phyloP scores from a whole-genome alignment of 37 sponge, comb jelly and placozoan species.

The Theonella swinhoei region DNA sequence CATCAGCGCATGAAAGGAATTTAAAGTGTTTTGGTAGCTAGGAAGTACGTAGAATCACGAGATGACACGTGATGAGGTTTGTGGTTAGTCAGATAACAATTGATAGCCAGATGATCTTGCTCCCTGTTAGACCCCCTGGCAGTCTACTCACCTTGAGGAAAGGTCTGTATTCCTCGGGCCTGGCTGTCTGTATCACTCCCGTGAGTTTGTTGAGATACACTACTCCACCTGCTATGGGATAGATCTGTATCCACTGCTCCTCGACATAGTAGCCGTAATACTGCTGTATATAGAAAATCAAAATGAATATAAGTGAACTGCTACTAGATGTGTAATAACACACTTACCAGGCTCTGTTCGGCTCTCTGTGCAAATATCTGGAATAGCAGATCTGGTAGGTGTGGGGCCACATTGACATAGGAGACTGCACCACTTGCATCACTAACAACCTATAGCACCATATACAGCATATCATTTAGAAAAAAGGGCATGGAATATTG shows the following conservation, averaged over 20 bases:
- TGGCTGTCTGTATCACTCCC: conserved; percentile 38
- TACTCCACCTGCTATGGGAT: neutral
- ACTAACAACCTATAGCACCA: conserved; percentile 17
- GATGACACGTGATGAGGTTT: too few relatives aligned
- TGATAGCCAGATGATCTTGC: too few relatives aligned
- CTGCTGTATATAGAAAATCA: too few relatives aligned
- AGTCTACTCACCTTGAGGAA: conserved; percentile 69
- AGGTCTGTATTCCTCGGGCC: conserved; percentile 76
- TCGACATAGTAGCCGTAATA: conserved; percentile 53
- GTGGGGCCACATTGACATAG: conserved; percentile 14
- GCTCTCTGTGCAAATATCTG: conserved; percentile 45
- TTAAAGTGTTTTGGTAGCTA: too few relatives aligned
- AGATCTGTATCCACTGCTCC: conserved; percentile 75
- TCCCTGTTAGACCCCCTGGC: too few relatives aligned
- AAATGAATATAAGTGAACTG: too few relatives aligned
- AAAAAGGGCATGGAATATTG: too few relatives aligned
- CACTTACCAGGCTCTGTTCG: conserved; percentile 37
- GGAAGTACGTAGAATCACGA: neutral
- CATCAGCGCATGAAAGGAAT: too few relatives aligned
- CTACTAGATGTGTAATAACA: neutral
- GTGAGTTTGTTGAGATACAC: conserved; percentile 68
- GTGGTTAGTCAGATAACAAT: too few relatives aligned
- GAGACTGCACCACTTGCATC: conserved; percentile 32
- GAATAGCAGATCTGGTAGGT: conserved; percentile 34
- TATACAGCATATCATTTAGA: too few relatives aligned